Evolutionary conservation across 1,140 invertebrate genomes (phyloP).

Genomic region (Euwallacea fornicatus): DNA sequence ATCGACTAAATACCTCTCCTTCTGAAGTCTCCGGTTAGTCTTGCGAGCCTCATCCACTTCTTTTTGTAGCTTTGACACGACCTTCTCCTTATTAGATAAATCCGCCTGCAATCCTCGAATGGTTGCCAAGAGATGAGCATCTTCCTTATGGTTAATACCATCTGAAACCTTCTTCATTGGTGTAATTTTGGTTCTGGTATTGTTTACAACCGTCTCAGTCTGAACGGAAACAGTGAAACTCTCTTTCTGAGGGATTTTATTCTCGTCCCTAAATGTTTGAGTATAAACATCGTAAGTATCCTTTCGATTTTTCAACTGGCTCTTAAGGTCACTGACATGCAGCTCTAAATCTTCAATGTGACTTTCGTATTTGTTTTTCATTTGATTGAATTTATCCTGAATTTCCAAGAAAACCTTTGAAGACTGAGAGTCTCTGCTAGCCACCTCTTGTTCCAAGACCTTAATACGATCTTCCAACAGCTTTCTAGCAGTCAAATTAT

Average conservation of each 20-base stretch:
- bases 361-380: constrained; percentile 72
- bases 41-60: constrained; percentile 75
- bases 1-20: constrained; percentile 57
- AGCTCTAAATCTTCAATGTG: constrained; percentile 73
- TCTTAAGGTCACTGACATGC: constrained; percentile 57
- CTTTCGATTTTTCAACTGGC: constrained; percentile 46
- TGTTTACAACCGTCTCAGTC: constrained; percentile 29
- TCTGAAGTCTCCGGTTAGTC: constrained; percentile 72
- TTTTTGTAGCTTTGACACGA: constrained; percentile 66
- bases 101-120: constrained; percentile 75
- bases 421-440: constrained; percentile 67
- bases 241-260: constrained; percentile 47
- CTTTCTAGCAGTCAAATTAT: constrained; percentile 62
- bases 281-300: constrained; percentile 52
- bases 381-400: constrained; percentile 72
- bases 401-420: constrained; percentile 69
- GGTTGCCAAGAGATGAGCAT: constrained; percentile 73
- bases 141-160: constrained; percentile 60
- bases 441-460: constrained; percentile 67
- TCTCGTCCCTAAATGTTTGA: constrained; percentile 45
- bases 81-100: constrained; percentile 70
- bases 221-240: constrained; percentile 41
- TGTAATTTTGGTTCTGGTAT: background rate
- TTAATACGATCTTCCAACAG: constrained; percentile 71
- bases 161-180: background rate